phyloP scores from a whole-genome alignment of 1,140 invertebrate genomes.

The Pachypsylla venusta region DNA sequence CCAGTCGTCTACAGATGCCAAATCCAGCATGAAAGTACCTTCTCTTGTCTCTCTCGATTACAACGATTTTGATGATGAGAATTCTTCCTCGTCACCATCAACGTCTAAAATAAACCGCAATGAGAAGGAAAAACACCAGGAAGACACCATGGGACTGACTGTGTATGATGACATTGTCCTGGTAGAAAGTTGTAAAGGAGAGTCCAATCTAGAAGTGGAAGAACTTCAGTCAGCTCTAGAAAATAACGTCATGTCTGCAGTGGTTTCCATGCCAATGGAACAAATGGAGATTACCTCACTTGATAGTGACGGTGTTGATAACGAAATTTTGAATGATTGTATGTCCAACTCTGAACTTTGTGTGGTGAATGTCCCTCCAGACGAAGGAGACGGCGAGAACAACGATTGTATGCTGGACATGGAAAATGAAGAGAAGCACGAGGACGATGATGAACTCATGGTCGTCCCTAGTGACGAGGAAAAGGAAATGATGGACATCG shows the following conservation, averaged over 20 bases:
- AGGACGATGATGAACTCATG: slow-evolving; percentile 28
- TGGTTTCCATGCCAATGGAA: slow-evolving; percentile 21
- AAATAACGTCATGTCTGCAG: slow-evolving; percentile 22
- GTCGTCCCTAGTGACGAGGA: slow-evolving; percentile 30
- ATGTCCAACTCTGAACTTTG: slow-evolving; percentile 22
- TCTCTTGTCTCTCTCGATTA: slow-evolving; percentile 44
- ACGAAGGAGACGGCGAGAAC: slow-evolving; percentile 32
- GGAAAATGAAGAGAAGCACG: slow-evolving; percentile 28
- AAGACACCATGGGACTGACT: slow-evolving; percentile 11
- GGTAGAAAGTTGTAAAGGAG: slow-evolving; percentile 24
- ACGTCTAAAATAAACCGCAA: slow-evolving; percentile 23
- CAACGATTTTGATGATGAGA: slow-evolving; percentile 46
- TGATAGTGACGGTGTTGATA: not conserved
- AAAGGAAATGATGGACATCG: slow-evolving; percentile 22
- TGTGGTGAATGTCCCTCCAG: slow-evolving; percentile 18
- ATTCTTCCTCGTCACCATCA: slow-evolving; percentile 35
- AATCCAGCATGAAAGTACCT: slow-evolving; percentile 33
- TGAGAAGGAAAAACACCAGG: not conserved
- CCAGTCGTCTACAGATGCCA: slow-evolving; percentile 26
- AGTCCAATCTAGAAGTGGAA: slow-evolving; percentile 23
- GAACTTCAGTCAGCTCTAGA: slow-evolving; percentile 22
- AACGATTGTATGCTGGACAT: slow-evolving; percentile 31
- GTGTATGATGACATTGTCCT: slow-evolving; percentile 27
- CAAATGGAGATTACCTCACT: slow-evolving; percentile 16
- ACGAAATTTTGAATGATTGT: slow-evolving; percentile 23